Percentiles rank a stretch among this genome's conserved stretches.
phyloP scores from a whole-genome alignment of 2,113 vertebrate genomes.

The Lasiurus cinereus region DNA sequence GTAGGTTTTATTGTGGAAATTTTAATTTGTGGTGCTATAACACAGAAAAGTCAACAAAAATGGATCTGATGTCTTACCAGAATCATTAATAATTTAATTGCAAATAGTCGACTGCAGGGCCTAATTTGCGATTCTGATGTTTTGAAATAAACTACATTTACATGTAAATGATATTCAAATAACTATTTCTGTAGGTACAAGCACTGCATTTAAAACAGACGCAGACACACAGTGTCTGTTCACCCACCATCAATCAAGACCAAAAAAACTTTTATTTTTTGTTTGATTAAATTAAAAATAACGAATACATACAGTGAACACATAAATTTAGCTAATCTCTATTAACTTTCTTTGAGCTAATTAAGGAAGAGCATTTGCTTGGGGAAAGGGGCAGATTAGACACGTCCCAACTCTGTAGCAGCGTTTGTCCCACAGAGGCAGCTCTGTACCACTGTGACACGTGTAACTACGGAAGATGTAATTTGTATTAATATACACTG shows the following conservation, averaged over 20 bases:
- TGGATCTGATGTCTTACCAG: conserved; percentile 89
- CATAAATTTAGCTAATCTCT: conserved; percentile 54
- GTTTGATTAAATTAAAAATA: conserved; percentile 63
- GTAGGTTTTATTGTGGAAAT: conserved; percentile 83
- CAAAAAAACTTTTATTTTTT: conserved; percentile 77
- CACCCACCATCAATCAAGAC: conserved; percentile 70
- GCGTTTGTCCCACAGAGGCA: background rate
- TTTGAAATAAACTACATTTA: conserved; percentile 90
- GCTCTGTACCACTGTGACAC: background rate
- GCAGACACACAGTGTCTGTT: conserved; percentile 77
- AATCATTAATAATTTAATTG: conserved; percentile 94
- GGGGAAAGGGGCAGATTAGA: background rate
- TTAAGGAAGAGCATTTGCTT: conserved; percentile 44
- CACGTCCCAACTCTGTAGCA: background rate
- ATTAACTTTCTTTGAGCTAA: conserved; percentile 13
- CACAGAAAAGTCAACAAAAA: conserved; percentile 91
- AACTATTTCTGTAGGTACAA: conserved; percentile 89
- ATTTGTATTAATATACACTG: background rate
- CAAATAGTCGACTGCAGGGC: conserved; percentile 93
- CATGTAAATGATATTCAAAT: conserved; percentile 95
- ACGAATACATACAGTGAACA: conserved; percentile 66
- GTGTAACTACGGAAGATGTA: background rate
- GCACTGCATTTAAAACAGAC: conserved; percentile 81
- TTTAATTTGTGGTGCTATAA: conserved; percentile 85
- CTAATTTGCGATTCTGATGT: conserved; percentile 88